These are phyloP conservation scores for Pediacus dermestoides DNA, from an alignment of 2,888 invertebrate genomes.

Conservation along the genomic window DNA sequence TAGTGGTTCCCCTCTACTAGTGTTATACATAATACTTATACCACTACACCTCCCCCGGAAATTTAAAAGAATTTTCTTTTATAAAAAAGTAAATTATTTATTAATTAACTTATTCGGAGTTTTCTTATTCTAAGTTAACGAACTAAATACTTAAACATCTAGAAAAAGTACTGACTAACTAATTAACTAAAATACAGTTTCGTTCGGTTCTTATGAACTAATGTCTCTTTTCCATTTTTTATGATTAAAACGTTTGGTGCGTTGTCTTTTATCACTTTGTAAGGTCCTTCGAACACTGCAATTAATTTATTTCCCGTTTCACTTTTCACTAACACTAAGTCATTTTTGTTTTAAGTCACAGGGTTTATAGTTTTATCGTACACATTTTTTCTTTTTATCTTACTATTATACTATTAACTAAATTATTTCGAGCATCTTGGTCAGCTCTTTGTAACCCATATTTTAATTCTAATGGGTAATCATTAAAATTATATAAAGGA, in stretches of 20 bases:
- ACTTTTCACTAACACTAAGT: slow-evolving; percentile 7
- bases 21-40: too few relatives aligned
- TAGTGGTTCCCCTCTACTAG: too few relatives aligned
- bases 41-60: too few relatives aligned
- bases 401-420: slow-evolving; percentile 11
- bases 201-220: slow-evolving; percentile 12
- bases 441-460: slow-evolving; percentile 22
- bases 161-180: too few relatives aligned
- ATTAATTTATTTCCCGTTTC: slow-evolving; percentile 8
- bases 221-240: slow-evolving; percentile 8
- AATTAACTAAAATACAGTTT: too few relatives aligned
- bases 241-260: slow-evolving; percentile 4
- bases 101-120: too few relatives aligned
- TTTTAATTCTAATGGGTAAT: slow-evolving; percentile 23
- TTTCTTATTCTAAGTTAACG: too few relatives aligned
- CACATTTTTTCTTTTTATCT: slow-evolving; percentile 7
- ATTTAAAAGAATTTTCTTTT: too few relatives aligned
- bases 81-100: too few relatives aligned
- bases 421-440: slow-evolving; percentile 17
- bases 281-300: slow-evolving; percentile 4
- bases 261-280: slow-evolving; percentile 2
- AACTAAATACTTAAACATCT: too few relatives aligned
- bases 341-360: slow-evolving; percentile 8
- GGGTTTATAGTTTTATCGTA: neutral
- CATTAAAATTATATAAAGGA: slow-evolving; percentile 21